Evolutionary conservation across 2,113 vertebrate species (phyloP).

Genomic region (Thymallus thymallus): DNA sequence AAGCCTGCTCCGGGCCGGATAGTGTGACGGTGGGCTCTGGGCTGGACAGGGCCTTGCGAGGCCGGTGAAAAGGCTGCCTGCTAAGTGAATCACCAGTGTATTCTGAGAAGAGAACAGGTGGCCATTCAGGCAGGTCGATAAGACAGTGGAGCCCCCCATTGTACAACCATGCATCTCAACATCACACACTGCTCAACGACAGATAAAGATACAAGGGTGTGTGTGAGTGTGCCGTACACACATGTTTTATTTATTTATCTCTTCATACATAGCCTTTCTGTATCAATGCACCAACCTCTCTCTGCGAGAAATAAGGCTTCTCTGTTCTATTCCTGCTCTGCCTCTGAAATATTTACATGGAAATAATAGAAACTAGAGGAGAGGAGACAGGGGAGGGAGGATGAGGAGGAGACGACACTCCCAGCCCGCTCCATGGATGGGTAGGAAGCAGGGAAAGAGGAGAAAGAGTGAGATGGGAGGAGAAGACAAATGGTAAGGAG

Average conservation of each 20-base stretch:
- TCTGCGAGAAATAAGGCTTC: not conserved
- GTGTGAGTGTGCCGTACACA: not conserved
- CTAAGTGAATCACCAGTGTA: conserved; percentile 10
- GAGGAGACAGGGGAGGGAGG: conserved; percentile 10
- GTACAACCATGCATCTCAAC: not conserved
- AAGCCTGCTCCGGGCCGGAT: conserved; percentile 15
- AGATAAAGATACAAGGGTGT: not conserved
- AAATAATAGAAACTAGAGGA: conserved; percentile 24
- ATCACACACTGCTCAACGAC: too few relatives aligned
- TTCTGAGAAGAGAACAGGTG: not conserved
- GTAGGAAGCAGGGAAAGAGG: not conserved
- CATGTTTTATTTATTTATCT: not conserved
- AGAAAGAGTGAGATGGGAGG: not conserved
- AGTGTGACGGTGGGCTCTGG: conserved; percentile 7
- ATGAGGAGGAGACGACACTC: conserved; percentile 22
- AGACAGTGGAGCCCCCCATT: not conserved
- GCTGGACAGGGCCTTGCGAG: not conserved
- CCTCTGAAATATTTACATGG: conserved; percentile 49
- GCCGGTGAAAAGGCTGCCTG: conserved; percentile 4
- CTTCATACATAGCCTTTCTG: not conserved
- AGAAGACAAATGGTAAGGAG: not conserved
- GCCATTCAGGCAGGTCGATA: not conserved
- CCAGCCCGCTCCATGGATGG: too few relatives aligned
- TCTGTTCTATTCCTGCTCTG: conserved; percentile 16
- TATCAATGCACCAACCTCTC: conserved; percentile 24